These are phyloP conservation scores for Alitta virens DNA, from an alignment of 2,888 invertebrate genomes.

Conservation along the genomic window DNA sequence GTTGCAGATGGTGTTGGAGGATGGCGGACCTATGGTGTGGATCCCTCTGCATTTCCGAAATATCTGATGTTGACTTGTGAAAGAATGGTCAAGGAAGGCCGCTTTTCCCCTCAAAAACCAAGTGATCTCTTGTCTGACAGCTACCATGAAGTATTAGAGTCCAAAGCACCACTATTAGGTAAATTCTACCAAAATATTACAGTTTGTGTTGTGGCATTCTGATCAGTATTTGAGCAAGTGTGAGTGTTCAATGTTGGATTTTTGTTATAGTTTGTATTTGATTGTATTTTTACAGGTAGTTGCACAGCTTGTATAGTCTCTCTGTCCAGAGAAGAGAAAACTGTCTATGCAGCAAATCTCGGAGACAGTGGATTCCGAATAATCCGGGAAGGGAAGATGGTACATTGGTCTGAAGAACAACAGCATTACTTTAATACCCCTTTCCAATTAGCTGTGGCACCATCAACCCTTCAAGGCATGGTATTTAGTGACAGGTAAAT, in stretches of 20 bases:
- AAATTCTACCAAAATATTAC: too few relatives aligned
- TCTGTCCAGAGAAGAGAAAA: constrained; percentile 83
- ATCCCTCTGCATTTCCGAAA: constrained; percentile 93
- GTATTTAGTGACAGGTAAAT: constrained; percentile 82
- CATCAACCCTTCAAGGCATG: constrained; percentile 76
- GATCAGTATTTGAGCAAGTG: too few relatives aligned
- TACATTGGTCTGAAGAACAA: constrained; percentile 92
- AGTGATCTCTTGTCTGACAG: constrained; percentile 85
- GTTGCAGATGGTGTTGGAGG: constrained; percentile 99
- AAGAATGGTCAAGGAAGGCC: constrained; percentile 78
- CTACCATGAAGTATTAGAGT: constrained; percentile 86
- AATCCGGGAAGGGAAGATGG: constrained; percentile 59
- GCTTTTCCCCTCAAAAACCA: constrained; percentile 80
- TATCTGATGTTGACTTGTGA: constrained; percentile 94
- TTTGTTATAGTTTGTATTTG: too few relatives aligned
- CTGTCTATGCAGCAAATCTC: constrained; percentile 92
- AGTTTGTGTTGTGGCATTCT: too few relatives aligned
- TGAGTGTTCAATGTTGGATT: too few relatives aligned
- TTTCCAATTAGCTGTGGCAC: constrained; percentile 91
- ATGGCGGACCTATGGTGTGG: constrained; percentile 96
- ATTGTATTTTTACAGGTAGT: constrained; percentile 66
- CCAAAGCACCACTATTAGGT: constrained; percentile 90
- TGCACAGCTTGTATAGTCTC: constrained; percentile 97
- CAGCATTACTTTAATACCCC: constrained; percentile 99
- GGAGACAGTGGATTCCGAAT: constrained; percentile 82